Base-by-base conservation (phyloP, 2,888 invertebrate species). In the Vesta saturnalis region DNA sequence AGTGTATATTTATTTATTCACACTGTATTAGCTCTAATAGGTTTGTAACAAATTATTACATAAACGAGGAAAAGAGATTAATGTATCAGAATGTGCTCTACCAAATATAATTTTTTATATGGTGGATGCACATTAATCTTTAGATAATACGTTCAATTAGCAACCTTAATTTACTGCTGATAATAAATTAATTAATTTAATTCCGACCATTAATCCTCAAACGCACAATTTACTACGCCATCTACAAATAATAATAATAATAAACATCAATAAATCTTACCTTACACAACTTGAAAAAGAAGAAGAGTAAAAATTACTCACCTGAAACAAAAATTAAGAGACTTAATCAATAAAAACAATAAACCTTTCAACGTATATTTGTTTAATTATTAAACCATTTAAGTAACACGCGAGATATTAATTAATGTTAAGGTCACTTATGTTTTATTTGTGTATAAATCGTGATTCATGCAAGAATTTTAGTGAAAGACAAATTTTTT, bases 111-210 rank as follows among this genome's bases (percentile, higher is more conserved):
- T n/a, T 39, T 39, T 39, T 39, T 39, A 39, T 39, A 39, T n/a
- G 39, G n/a, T n/a, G n/a, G 39, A n/a, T n/a, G 12, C 52, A 19
- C 52, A 52, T 52, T 52, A 52, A 52, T 52, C 52, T 52, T 19
- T 12, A 21, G 52, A 52, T 19, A 52, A 52, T 19, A 52, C 52
- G 52, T 52, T 19, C 52, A 52, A 52, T 52, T 52, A 52, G 52
- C 52, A 8, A 52, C 19, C 19, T 52, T 19, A 52, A 52, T 52
- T 52, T 52, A 19, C 19, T 52, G 52, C 19, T 18, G 12, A 52
- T 52, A 52, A 52, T 52, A 19, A 52, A 52, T 52, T 52, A 12
- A 52, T 52, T 52, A 18, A 15, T 15, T 4, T 49, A 49, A 52
- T 21, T 19, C 19, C 3, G 12, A 19, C 21, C 52, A 52, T 52